Evolutionary conservation across 1,140 invertebrate species (phyloP), one percentile per base, ranked within the genome.

Genomic region (Drosophila fuyamai): DNA sequence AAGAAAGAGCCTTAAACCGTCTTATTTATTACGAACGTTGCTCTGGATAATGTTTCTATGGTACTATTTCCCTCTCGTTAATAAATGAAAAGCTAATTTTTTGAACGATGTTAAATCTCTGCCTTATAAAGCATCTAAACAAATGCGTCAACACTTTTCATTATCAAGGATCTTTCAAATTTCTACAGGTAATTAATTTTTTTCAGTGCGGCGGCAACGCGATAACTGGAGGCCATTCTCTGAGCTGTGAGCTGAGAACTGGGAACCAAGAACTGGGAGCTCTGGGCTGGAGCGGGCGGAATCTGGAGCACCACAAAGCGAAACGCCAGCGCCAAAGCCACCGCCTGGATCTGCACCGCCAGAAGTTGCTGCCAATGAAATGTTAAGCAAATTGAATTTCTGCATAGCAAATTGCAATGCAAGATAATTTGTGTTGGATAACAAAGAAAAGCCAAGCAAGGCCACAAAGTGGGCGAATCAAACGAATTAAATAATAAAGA

Each of bases 301-400:
- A 84, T 79, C 83, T 68, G 50, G 66, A 67, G 79, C 60, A 84
- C 58, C 76, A 77, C 84, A 83, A 83, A 83, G 84, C 71, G 54
- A 82, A 83, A 71, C 50, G 51, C 58, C 75, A 66, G 72, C 50
- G 43, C 41, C 67, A 68, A 68, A 47, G 50, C 63, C 67, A 71
- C 41, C 43, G 67, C 67, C 51, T 36, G 51, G 43, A 79, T 68
- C 78, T 55, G 57, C 40, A 62, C 62, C 79, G 79, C 83, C 83
- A 77, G 79, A 83, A 89, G 79, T 79, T 70, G 65, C 66, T 71
- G 62, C 83, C 85, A 88, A 83, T 89, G 84, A 88, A 89, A 89
- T 89, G 84, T 75, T 84, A 80, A 68, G 68, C 68, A 88, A 88
- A 88, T 88, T 89, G 67, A 84, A 89, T 89, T 83, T 84, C 71